A percentile compares a stretch with the other conserved stretches of the same genome.
These are phyloP conservation scores for Alosa alosa DNA, from an alignment of 2,113 vertebrate species.

Conservation along the genomic window DNA sequence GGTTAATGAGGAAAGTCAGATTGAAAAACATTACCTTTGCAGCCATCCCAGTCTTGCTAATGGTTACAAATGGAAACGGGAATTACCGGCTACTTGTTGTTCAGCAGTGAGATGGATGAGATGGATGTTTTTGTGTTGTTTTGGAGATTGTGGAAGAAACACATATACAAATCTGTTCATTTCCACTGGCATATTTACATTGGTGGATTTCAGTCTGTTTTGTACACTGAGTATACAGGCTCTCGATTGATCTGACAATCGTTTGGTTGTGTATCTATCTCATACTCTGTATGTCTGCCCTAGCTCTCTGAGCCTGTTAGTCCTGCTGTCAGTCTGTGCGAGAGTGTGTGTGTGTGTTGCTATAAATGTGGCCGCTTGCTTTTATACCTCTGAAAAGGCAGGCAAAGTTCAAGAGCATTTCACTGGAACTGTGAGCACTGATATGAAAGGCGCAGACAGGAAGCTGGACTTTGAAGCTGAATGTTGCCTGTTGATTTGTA, in stretches of 20 bases:
- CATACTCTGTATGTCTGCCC: not conserved
- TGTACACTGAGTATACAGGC: not conserved
- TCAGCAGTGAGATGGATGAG: not conserved
- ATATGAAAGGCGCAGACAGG: not conserved
- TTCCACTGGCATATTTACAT: not conserved
- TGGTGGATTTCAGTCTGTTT: not conserved
- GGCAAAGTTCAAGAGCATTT: constrained; percentile 29
- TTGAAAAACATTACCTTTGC: not conserved
- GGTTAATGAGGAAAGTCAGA: not conserved
- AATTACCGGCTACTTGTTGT: not conserved
- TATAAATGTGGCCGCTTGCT: constrained; percentile 15
- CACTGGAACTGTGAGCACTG: not conserved
- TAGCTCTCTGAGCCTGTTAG: not conserved
- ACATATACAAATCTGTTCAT: not conserved
- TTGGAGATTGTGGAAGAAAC: not conserved
- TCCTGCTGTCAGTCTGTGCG: not conserved
- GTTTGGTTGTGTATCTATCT: not conserved
- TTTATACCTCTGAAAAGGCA: constrained; percentile 28
- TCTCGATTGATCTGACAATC: not conserved
- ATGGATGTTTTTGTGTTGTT: not conserved
- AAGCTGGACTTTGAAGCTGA: constrained; percentile 25
- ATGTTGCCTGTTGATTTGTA: not conserved
- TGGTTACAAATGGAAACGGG: not conserved
- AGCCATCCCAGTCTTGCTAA: not conserved
- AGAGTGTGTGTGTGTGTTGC: not conserved